A percentile compares a stretch with the other conserved stretches of the same genome.
Evolutionary conservation across 2,797 vertebrate species (phyloP).

Genomic region (Tapera naevia): DNA sequence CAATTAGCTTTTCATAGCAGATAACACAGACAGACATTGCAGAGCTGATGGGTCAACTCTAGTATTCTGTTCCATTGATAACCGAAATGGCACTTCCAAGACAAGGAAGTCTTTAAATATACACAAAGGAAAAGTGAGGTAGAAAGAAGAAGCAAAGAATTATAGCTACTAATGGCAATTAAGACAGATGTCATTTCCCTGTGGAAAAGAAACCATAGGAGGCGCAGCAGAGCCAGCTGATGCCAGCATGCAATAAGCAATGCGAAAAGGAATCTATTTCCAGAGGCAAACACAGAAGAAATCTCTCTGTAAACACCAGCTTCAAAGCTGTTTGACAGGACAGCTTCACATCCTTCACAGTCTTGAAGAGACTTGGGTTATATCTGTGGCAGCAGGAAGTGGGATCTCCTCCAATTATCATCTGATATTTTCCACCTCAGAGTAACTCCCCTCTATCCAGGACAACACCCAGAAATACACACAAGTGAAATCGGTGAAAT

Average conservation of each 20-base stretch:
- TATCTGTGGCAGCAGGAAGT: not conserved
- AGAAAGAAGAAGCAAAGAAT: not conserved
- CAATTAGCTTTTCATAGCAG: not conserved
- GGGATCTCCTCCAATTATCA: not conserved
- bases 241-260: not conserved
- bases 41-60: not conserved
- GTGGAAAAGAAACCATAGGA: not conserved
- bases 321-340: not conserved
- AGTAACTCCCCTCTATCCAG: not conserved
- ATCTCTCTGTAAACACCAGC: not conserved
- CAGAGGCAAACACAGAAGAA: not conserved
- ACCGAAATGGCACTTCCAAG: not conserved
- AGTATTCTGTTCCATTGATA: not conserved
- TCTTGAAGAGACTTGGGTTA: not conserved
- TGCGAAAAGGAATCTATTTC: not conserved
- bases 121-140: not conserved
- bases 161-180: not conserved
- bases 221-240: not conserved
- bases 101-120: not conserved
- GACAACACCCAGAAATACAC: not conserved
- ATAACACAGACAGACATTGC: not conserved
- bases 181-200: not conserved
- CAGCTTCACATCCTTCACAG: not conserved
- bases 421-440: not conserved
- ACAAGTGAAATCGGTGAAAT: not conserved